Conservation (phyloP, 2,888 invertebrate genomes). For the Arrhopalites spinosus region DNA sequence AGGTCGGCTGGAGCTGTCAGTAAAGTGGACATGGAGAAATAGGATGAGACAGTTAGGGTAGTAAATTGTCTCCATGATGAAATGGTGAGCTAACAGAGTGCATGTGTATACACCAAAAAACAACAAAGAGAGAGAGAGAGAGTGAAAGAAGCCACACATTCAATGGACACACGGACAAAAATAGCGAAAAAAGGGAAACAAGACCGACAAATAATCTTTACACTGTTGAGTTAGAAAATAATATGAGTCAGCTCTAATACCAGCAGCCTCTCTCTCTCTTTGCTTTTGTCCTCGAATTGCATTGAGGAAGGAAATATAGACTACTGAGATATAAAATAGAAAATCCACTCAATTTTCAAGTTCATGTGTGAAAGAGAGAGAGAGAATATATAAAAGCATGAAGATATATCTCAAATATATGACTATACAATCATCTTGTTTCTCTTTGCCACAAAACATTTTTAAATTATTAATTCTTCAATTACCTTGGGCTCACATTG, state of each 20-base stretch:
- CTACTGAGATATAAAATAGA: background rate
- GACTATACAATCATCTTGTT: background rate
- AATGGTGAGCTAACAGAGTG: too few relatives aligned
- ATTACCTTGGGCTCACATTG: conserved; percentile 26
- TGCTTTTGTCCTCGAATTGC: background rate
- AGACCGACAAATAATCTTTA: background rate
- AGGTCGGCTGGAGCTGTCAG: too few relatives aligned
- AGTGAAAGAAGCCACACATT: background rate
- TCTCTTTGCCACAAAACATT: conserved; percentile 17
- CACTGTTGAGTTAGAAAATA: background rate
- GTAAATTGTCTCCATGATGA: too few relatives aligned
- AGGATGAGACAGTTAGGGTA: too few relatives aligned
- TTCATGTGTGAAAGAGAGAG: background rate
- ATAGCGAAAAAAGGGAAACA: background rate
- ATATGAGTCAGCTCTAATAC: background rate
- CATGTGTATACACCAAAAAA: too few relatives aligned
- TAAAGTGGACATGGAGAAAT: too few relatives aligned
- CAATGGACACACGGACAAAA: background rate
- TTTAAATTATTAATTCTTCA: conserved; percentile 36
- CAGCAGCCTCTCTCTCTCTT: background rate
- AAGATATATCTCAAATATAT: background rate
- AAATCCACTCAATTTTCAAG: background rate
- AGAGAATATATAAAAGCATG: background rate
- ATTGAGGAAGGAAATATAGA: background rate
- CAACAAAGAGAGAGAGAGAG: background rate